phyloP scores from a whole-genome alignment of 2,888 invertebrate species.

The Lysandra bellargus region DNA sequence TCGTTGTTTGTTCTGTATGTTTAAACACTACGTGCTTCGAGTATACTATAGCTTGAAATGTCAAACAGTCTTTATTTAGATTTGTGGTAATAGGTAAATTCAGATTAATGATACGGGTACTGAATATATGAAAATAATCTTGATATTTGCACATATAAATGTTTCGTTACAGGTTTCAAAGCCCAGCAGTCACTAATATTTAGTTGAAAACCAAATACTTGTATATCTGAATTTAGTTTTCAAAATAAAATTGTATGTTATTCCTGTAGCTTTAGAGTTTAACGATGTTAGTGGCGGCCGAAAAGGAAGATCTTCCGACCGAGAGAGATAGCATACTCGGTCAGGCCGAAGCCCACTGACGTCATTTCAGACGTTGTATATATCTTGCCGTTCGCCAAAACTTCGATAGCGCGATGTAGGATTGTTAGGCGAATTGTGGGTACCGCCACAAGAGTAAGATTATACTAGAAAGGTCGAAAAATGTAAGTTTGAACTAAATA shows the following conservation, averaged over 20 bases:
- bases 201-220: not conserved
- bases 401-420: too few relatives aligned
- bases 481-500: not conserved
- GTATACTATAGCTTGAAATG: not conserved
- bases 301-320: too few relatives aligned
- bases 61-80: not conserved
- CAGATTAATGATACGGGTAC: not conserved
- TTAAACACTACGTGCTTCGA: not conserved
- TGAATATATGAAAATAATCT: not conserved
- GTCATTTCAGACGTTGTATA: too few relatives aligned
- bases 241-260: not conserved
- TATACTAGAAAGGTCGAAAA: not conserved
- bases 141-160: not conserved
- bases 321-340: too few relatives aligned
- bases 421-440: too few relatives aligned
- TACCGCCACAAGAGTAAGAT: too few relatives aligned
- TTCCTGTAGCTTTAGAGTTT: not conserved
- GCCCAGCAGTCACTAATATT: not conserved
- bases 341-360: too few relatives aligned
- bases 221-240: not conserved
- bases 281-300: too few relatives aligned
- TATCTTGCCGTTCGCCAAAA: too few relatives aligned
- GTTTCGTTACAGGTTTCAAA: not conserved
- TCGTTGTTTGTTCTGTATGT: constrained; percentile 4
- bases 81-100: not conserved